Base-by-base conservation (phyloP, 92 coral and sea anemone genomes). In the Palythoa caribaeorum region DNA sequence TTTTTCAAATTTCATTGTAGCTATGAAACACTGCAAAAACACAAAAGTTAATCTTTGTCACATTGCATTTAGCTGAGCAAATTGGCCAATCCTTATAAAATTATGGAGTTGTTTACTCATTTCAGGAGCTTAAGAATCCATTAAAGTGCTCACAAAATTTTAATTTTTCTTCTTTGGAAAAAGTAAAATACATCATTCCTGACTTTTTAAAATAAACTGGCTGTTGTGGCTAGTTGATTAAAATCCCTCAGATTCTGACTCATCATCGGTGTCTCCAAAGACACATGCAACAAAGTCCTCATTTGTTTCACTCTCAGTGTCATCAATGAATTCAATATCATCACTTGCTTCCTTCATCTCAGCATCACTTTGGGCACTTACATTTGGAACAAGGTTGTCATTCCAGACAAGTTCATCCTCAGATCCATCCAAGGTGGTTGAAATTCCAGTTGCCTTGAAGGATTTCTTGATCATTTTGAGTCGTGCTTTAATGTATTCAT, bases 371-470 rank as follows among this genome's bases (percentile, higher is more conserved):
- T 66, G 37, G 7, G 77, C 53, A 40, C 63, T 57, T 57, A 10
- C 63, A 11, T 3, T n/a, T 57, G 63, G 63, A 57, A 57, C 63
- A 57, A 57, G 63, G 16, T 57, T 57, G 63, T 57, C 63, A 57
- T 57, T 57, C 63, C 63, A 10, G 63, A 57, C 63, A 57, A 20
- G 76, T 71, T 71, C 76, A 9, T 35, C 47, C 76, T 21, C 76
- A 6, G 76, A 71, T 28, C 86, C 86, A 20, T 80, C 86, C 70
- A 50, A 71, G 47, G 50, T 52, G 70, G 35, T 80, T 21, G 74
- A 80, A 60, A 80, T 59, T 28, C 74, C 86, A 14, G 73, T 80
- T 15, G 59, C 72, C 86, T 80, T 80, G 73, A 80, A 80, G 11
- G 73, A 60, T 50, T 80, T 59, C 60, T 35, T 50, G 35, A 50